Base-by-base conservation (phyloP, 2,797 vertebrate genomes). In the Luscinia luscinia region DNA sequence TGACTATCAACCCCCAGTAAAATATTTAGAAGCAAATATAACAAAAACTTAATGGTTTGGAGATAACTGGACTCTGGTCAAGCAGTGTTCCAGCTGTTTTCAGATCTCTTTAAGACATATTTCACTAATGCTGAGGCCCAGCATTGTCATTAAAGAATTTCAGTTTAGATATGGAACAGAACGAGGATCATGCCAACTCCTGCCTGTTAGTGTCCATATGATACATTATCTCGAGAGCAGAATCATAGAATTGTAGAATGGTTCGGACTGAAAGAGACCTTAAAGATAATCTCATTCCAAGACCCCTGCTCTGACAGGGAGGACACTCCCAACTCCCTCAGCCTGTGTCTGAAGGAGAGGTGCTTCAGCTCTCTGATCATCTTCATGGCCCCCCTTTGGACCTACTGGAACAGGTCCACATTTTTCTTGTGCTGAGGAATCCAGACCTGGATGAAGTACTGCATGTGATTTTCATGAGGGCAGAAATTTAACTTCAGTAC, bases 151-250 rank as follows among this genome's bases (percentile, higher is more conserved):
- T 8, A 32, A 87, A 76, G 41, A 63, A 40, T 64, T 84, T 84
- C 1, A 3, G 4, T 72, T 72, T 72, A 48, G 41, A 57, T 78
- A 41, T 19, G 76, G 19, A 79, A n/a, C 16, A 43, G 40, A 68
- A 80, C n/a, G 23, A 2, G 4, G 23, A 43, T 51, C 30, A 2
- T 55, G 30, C 15, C 62, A 78, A 26, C 17, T 87, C 40, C 16
- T 84, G 11, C n/a, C 32, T 74, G 1, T 69, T 41, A 36, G 17
- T 86, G 15, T 63, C 21, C 5, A 5, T 15, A 16, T 26, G 63
- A 49, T 54, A 38, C 26, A 17, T 14, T 32, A 0, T 19, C 40
- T 40, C 0, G 0, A 40, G 12, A 52, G 24, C 17, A 59, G 40
- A 46, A 64, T 28, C 22, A 38, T 5, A 28, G 32, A 64, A 27